Base-by-base conservation (phyloP, 2,888 invertebrate species). In the Lasioglossum leucozonium region DNA sequence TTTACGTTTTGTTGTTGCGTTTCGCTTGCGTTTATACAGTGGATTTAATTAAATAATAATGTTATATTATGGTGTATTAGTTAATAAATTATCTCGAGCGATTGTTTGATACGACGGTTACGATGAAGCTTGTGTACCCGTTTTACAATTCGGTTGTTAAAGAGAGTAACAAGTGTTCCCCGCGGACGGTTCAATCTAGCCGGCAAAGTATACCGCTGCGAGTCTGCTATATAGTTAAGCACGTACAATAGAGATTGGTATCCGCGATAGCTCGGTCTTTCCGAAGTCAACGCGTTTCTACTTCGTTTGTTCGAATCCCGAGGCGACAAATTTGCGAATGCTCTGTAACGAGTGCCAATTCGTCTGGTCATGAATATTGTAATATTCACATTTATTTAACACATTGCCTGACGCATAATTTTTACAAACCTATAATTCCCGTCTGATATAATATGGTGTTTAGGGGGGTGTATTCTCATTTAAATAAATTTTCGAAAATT, bases 171-270 rank as follows among this genome's bases (percentile, higher is more conserved):
- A 81, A 84, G 62, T 73, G 87, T 80, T 84, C 82, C 67, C 34
- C 81, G 37, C 65, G 86, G 78, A 76, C 79, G 67, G 55, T 76
- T 73, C 84, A 73, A 88, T 81, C 81, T 86, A 77, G 73, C 79
- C 86, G 86, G 69, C 69, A n/a, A 69, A 40, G 75, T 40, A 81
- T 44, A 81, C 47, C 34, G 58, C 51, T 67, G 67, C 47, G 18
- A 47, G 62, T 67, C 42, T 72, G 75, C 30, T 72, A 30, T 58
- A 44, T 30, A 72, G 71, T 84, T 77, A 80, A 67, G 65, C 55
- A 62, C 16, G 71, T 51, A 87, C 88, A 87, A 87, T 87, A 72
- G 82, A 87, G 87, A 88, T 88, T 47, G 67, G 77, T 87, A 82
- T 85, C 80, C 79, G 37, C 67, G 87, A 89, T 89, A 77, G 77